Conservation (phyloP, 2,888 invertebrate genomes). For the Clostera curtula region DNA sequence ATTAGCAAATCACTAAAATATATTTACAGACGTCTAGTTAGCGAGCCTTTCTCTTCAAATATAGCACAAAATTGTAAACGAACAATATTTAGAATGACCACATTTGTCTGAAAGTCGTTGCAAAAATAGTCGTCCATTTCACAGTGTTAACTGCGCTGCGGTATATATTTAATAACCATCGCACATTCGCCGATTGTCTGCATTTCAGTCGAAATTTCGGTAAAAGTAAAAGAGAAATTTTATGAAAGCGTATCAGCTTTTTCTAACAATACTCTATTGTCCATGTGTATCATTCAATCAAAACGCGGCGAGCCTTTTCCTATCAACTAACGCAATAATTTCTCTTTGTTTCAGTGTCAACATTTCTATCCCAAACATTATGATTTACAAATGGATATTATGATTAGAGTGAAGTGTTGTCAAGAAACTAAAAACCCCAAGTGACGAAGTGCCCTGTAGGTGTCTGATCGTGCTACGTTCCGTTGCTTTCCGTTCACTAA, state of each 20-base stretch:
- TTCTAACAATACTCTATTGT: constrained; percentile 7
- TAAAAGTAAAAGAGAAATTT: constrained; percentile 28
- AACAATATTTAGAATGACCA: constrained; percentile 40
- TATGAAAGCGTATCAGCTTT: constrained; percentile 15
- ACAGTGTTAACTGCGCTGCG: too few relatives aligned
- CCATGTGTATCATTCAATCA: neutral
- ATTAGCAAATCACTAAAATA: constrained; percentile 17
- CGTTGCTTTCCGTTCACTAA: constrained; percentile 37
- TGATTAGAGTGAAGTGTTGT: constrained; percentile 74
- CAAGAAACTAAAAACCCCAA: constrained; percentile 75
- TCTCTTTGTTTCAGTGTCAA: constrained; percentile 70
- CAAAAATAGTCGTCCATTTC: constrained; percentile 22
- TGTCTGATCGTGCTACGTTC: constrained; percentile 68
- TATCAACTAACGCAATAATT: constrained; percentile 13
- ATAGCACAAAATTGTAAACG: constrained; percentile 29
- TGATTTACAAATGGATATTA: constrained; percentile 76
- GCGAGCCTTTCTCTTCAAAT: constrained; percentile 54
- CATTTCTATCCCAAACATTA: constrained; percentile 74
- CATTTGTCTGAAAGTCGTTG: constrained; percentile 22
- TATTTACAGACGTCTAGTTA: constrained; percentile 27
- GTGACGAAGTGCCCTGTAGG: constrained; percentile 71
- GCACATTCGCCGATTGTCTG: neutral
- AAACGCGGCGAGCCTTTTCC: neutral
- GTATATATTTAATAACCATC: too few relatives aligned
- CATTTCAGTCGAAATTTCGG: constrained; percentile 14